Evolutionary conservation across 2,113 vertebrate genomes (phyloP).

Genomic region (Mesitornis unicolor): DNA sequence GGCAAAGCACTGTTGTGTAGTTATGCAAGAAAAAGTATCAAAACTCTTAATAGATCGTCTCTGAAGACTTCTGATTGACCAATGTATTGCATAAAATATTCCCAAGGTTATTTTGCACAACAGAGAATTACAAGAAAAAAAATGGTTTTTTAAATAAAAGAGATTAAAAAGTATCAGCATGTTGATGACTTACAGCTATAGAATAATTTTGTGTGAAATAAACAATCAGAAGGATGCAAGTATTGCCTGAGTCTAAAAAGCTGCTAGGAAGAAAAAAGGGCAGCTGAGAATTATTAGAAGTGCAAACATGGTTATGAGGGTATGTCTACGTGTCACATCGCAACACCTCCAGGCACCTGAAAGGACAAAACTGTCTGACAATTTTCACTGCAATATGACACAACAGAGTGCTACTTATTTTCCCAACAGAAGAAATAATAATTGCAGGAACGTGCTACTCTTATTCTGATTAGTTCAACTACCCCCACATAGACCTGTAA

Average conservation of each 20-base stretch:
- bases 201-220: not conserved
- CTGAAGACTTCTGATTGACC: not conserved
- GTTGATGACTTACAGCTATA: not conserved
- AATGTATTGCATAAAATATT: not conserved
- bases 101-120: not conserved
- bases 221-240: not conserved
- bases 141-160: not conserved
- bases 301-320: not conserved
- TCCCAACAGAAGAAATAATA: not conserved
- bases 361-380: not conserved
- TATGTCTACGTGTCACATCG: not conserved
- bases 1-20: not conserved
- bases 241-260: not conserved
- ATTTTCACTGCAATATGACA: not conserved
- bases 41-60: not conserved
- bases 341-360: not conserved
- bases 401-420: not conserved
- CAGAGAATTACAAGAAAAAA: not conserved
- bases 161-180: not conserved
- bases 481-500: not conserved
- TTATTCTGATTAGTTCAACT: not conserved
- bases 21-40: not conserved
- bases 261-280: not conserved
- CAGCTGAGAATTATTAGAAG: conserved; percentile 1
- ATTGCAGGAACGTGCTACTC: not conserved